phyloP scores from a whole-genome alignment of 2,113 vertebrate species.

The Procapra przewalskii region DNA sequence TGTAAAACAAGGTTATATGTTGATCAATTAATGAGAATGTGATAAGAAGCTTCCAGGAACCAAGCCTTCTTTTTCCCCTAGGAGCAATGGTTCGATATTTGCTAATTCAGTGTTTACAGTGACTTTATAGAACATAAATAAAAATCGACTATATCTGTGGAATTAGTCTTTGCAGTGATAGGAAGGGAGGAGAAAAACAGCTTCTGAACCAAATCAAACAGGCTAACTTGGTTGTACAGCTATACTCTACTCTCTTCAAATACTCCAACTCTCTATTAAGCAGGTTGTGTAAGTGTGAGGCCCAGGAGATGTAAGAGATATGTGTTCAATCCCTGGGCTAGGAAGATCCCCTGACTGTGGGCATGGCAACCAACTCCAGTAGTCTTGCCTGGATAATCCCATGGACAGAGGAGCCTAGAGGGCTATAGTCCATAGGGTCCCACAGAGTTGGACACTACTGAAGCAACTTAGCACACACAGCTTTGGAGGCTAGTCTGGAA shows the following conservation, averaged over 20 bases:
- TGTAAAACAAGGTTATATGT: not conserved
- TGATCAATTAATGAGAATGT: not conserved
- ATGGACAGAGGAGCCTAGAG: not conserved
- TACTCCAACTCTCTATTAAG: not conserved
- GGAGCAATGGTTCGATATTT: not conserved
- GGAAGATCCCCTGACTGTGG: not conserved
- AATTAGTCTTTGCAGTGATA: not conserved
- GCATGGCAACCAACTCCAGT: not conserved
- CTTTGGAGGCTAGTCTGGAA: not conserved
- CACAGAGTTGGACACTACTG: not conserved
- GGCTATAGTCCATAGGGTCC: not conserved
- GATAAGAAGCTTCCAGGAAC: not conserved
- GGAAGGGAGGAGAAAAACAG: not conserved
- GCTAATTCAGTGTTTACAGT: not conserved
- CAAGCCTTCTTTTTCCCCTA: not conserved
- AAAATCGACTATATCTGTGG: not conserved
- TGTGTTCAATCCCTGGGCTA: not conserved
- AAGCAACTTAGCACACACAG: not conserved
- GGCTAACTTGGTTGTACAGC: not conserved
- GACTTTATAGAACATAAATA: not conserved
- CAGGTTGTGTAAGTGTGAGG: not conserved
- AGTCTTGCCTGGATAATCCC: not conserved
- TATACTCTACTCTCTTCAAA: not conserved
- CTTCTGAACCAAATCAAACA: not conserved
- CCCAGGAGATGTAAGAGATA: not conserved